Percentiles rank a stretch among this genome's conserved stretches.
Evolutionary conservation across 2,113 vertebrate genomes (phyloP).

Genomic region (Asarcornis scutulata): DNA sequence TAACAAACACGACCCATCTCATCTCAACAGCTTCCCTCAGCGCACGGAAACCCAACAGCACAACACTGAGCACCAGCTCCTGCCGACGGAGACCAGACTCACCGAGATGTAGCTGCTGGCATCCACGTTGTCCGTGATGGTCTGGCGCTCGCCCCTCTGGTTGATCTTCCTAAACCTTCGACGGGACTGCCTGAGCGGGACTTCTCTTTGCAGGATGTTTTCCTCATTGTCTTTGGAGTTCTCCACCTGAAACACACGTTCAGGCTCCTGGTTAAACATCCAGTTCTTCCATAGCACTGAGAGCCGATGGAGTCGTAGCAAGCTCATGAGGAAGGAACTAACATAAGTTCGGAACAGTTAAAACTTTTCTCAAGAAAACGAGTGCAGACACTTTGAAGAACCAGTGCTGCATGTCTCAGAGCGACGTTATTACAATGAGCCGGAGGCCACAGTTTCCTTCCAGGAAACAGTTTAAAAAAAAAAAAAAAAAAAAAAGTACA

Average conservation of each 20-base stretch:
- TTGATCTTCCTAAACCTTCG: slow-evolving; percentile 90
- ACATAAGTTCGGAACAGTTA: not conserved
- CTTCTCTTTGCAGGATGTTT: slow-evolving; percentile 84
- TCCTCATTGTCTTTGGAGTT: slow-evolving; percentile 91
- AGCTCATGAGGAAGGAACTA: slow-evolving; percentile 79
- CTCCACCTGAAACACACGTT: slow-evolving; percentile 93
- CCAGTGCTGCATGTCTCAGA: slow-evolving; percentile 12
- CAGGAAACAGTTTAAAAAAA: slow-evolving; percentile 79
- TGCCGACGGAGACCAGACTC: slow-evolving; percentile 49
- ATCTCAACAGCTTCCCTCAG: not conserved
- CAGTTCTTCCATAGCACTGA: slow-evolving; percentile 87
- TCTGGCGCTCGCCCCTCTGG: slow-evolving; percentile 87
- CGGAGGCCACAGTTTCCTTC: slow-evolving; percentile 82
- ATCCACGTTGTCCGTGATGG: slow-evolving; percentile 88
- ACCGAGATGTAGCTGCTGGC: slow-evolving; percentile 80
- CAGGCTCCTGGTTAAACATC: slow-evolving; percentile 89
- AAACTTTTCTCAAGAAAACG: not conserved
- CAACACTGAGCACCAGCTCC: not conserved
- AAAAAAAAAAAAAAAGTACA: not conserved
- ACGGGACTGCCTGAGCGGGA: slow-evolving; percentile 83
- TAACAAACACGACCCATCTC: fast-evolving
- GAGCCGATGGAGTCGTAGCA: slow-evolving; percentile 82
- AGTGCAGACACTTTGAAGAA: not conserved
- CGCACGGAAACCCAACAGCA: fast-evolving
- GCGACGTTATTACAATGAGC: slow-evolving; percentile 59